A percentile compares a stretch with the other conserved stretches of the same genome.
Evolutionary conservation across 1,140 invertebrate species (phyloP).

Genomic region (Drosophila novamexicana): DNA sequence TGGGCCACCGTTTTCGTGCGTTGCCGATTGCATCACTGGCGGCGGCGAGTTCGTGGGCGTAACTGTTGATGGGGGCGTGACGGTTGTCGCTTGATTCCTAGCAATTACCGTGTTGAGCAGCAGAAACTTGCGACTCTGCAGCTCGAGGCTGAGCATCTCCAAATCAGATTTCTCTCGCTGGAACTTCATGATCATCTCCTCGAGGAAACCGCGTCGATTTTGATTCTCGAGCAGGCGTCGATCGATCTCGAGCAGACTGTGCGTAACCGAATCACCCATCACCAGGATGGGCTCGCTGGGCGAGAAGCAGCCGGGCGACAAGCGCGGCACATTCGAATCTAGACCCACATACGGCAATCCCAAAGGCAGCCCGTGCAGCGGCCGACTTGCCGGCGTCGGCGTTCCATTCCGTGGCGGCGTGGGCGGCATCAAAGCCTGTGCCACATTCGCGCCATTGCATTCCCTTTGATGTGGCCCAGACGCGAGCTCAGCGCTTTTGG

Average conservation of each 20-base stretch:
- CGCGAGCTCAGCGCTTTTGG: conserved; percentile 27
- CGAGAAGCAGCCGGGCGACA: conserved; percentile 23
- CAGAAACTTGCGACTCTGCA: conserved; percentile 75
- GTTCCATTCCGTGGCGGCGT: conserved; percentile 31
- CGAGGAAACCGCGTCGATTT: conserved; percentile 71
- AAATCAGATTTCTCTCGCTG: conserved; percentile 76
- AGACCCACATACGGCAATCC: conserved; percentile 42
- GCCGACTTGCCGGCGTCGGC: conserved; percentile 17
- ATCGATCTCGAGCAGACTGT: conserved; percentile 73
- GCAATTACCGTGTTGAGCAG: conserved; percentile 55
- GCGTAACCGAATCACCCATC: conserved; percentile 33
- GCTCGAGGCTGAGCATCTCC: conserved; percentile 63
- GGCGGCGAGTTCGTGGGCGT: conserved; percentile 26
- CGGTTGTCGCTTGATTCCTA: conserved; percentile 2
- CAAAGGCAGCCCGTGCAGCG: conserved; percentile 3
- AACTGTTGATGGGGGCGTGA: conserved; percentile 14
- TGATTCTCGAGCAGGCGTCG: conserved; percentile 70
- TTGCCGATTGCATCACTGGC: neutral
- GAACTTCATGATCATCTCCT: conserved; percentile 79
- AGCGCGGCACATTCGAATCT: conserved; percentile 24
- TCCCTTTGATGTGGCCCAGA: conserved; percentile 39
- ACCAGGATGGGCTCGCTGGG: conserved; percentile 1
- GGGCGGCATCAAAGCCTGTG: conserved; percentile 1
- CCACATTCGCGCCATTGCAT: neutral
- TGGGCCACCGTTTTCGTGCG: neutral